Percentiles rank a stretch among this genome's conserved stretches.
Conservation (phyloP, 2,888 invertebrate genomes). For the Ryuthela nishihirai region DNA sequence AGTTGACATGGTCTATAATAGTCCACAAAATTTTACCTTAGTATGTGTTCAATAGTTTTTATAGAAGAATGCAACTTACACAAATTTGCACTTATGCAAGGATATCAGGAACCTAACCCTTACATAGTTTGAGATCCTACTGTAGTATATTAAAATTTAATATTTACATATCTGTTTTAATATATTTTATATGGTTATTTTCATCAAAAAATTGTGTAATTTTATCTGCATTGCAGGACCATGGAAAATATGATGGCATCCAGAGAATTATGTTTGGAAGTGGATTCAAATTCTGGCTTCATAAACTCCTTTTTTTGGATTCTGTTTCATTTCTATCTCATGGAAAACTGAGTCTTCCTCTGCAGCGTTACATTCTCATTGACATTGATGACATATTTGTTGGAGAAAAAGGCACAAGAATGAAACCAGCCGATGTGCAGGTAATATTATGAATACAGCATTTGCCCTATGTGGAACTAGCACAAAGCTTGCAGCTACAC, state of each 20-base stretch:
- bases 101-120: too few relatives aligned
- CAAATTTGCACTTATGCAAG: too few relatives aligned
- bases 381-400: constrained; percentile 98
- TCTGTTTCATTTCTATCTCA: constrained; percentile 88
- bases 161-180: too few relatives aligned
- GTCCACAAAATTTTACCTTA: too few relatives aligned
- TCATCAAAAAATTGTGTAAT: too few relatives aligned
- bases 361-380: constrained; percentile 84
- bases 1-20: too few relatives aligned
- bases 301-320: constrained; percentile 84
- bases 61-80: too few relatives aligned
- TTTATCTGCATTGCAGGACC: constrained; percentile 71
- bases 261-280: constrained; percentile 91
- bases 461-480: constrained; percentile 75
- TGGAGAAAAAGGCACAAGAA: constrained; percentile 72
- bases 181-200: too few relatives aligned
- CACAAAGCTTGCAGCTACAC: too few relatives aligned
- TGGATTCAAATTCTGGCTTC: constrained; percentile 88
- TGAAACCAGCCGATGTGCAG: constrained; percentile 57
- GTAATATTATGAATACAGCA: constrained; percentile 81
- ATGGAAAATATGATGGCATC: constrained; percentile 85
- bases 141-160: too few relatives aligned
- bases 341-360: constrained; percentile 80
- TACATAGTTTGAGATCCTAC: too few relatives aligned
- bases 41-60: too few relatives aligned